Conservation (phyloP, 2,888 invertebrate species). For the Brenthis ino region DNA sequence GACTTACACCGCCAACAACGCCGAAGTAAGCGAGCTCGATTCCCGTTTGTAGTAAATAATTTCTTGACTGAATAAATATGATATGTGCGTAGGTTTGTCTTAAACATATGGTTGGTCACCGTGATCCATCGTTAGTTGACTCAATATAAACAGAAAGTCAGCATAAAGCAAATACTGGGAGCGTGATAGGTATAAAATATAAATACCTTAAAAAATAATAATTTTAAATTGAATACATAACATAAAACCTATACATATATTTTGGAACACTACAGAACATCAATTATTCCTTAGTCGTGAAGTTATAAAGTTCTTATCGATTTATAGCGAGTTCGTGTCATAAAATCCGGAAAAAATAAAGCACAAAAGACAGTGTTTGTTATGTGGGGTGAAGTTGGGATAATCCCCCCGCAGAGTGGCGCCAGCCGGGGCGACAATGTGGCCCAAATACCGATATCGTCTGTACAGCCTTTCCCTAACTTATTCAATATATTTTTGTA, state of each 20-base stretch:
- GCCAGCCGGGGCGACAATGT: constrained; percentile 52
- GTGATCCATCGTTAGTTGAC: too few species aligned
- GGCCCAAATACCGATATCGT: constrained; percentile 51
- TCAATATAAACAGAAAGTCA: too few species aligned
- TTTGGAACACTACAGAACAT: neutral
- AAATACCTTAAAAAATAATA: too few species aligned
- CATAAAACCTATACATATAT: neutral
- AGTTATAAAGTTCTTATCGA: constrained; percentile 30
- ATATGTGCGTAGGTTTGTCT: too few species aligned
- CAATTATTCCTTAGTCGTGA: constrained; percentile 10
- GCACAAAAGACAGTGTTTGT: constrained; percentile 42
- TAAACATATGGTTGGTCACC: too few species aligned
- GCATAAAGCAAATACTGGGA: too few species aligned
- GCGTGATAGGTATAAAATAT: too few species aligned
- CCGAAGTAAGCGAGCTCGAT: too few species aligned
- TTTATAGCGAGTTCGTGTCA: constrained; percentile 29
- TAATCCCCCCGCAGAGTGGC: constrained; percentile 50
- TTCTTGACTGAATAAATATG: too few species aligned
- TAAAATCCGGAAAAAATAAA: constrained; percentile 41
- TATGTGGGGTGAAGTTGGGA: constrained; percentile 48
- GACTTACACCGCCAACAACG: too few species aligned
- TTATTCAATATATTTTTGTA: constrained; percentile 11
- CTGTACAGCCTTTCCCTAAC: constrained; percentile 42
- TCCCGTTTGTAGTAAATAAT: too few species aligned
- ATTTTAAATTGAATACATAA: neutral